These are phyloP conservation scores for Okamejei kenojei DNA, from an alignment of 2,797 vertebrate genomes.

Conservation along the genomic window DNA sequence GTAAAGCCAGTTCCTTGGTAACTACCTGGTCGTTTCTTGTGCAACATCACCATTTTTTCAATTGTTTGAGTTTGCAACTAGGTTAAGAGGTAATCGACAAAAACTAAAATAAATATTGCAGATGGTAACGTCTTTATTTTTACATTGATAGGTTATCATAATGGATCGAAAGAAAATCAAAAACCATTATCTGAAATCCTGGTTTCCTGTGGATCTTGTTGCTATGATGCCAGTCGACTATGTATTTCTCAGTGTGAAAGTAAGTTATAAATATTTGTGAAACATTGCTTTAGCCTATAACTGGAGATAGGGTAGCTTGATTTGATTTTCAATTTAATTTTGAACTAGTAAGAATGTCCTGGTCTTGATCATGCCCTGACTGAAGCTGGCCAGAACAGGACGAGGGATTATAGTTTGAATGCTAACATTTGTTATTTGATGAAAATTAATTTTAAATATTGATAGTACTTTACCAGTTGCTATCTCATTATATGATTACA, in stretches of 20 bases:
- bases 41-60: neutral
- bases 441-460: neutral
- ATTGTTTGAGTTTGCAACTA: constrained; percentile 31
- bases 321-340: neutral
- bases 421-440: neutral
- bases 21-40: neutral
- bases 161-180: constrained; percentile 46
- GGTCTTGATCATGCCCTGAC: neutral
- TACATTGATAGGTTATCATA: constrained; percentile 40
- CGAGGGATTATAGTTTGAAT: neutral
- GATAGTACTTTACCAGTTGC: neutral
- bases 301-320: neutral
- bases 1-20: neutral
- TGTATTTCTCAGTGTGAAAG: constrained; percentile 39
- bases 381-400: neutral
- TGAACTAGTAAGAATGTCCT: neutral
- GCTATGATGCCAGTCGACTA: constrained; percentile 41
- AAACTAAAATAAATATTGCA: too few relatives aligned
- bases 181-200: constrained; percentile 46
- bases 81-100: neutral
- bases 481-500: neutral
- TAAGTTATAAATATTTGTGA: constrained; percentile 38
- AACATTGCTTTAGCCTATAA: neutral
- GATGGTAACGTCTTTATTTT: neutral
- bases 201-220: constrained; percentile 45